Percentiles rank a stretch among this genome's conserved stretches.
phyloP scores from a whole-genome alignment of 2,113 vertebrate genomes.

The Ochotona princeps region DNA sequence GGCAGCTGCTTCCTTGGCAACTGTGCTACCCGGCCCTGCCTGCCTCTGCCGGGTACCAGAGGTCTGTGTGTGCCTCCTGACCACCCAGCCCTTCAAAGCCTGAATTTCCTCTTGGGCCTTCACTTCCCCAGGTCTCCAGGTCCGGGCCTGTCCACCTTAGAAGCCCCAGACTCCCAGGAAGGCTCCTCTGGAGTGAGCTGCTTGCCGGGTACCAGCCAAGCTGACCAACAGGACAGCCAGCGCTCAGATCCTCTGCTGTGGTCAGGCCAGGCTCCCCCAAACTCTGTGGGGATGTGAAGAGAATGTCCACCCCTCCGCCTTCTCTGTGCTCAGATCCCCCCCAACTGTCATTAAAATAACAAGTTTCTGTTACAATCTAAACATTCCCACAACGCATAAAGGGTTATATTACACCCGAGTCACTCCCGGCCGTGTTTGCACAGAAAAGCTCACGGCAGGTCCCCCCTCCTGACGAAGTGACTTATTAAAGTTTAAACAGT shows the following conservation, averaged over 20 bases:
- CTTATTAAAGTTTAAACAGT: conserved; percentile 95
- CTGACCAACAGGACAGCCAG: neutral
- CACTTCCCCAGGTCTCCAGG: neutral
- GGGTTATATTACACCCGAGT: conserved; percentile 90
- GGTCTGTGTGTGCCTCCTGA: neutral
- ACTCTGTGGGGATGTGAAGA: conserved; percentile 70
- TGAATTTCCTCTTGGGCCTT: neutral
- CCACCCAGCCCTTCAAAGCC: neutral
- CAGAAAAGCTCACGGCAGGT: conserved; percentile 89
- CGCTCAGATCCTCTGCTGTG: neutral
- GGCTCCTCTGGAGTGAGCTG: neutral
- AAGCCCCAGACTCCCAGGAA: neutral
- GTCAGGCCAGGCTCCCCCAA: conserved; percentile 71
- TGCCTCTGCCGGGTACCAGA: neutral
- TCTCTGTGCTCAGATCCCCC: conserved; percentile 73
- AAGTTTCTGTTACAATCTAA: conserved; percentile 96
- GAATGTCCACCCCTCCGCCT: conserved; percentile 80
- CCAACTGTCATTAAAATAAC: conserved; percentile 96
- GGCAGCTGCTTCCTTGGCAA: neutral
- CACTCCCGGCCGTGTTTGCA: conserved; percentile 89
- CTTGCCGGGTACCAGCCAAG: too few relatives aligned
- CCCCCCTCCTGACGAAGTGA: conserved; percentile 91
- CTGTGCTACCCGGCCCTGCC: conserved; percentile 33
- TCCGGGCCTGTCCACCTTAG: too few relatives aligned
- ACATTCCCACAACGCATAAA: conserved; percentile 97